A percentile compares a stretch with the other conserved stretches of the same genome.
Conservation (phyloP, 1,140 invertebrate genomes). For the Panagrolaimus sp. region DNA sequence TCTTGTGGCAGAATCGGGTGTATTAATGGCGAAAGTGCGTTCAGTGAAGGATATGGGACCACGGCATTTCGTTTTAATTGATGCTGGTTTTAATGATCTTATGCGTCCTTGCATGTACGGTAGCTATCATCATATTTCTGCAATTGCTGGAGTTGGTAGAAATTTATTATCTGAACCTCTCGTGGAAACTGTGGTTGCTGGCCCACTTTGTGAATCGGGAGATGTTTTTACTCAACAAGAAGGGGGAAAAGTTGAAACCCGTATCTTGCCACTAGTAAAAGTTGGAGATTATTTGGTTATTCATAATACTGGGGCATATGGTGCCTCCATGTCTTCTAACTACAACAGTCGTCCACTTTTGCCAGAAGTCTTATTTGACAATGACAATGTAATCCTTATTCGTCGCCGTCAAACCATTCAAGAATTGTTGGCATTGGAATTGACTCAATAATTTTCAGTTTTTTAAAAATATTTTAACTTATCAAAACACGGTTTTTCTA, state of each 20-base stretch:
- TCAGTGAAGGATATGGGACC: not conserved
- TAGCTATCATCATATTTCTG: not conserved
- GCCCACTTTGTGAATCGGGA: constrained; percentile 20
- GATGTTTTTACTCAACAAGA: constrained; percentile 17
- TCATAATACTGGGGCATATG: constrained; percentile 18
- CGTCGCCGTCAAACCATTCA: constrained; percentile 4
- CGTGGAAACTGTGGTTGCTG: not conserved
- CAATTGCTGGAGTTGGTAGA: not conserved
- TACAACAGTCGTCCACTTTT: constrained; percentile 21
- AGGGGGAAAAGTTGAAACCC: not conserved
- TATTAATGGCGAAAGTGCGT: constrained; percentile 14
- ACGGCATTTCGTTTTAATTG: constrained; percentile 15
- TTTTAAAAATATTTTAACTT: too few relatives aligned
- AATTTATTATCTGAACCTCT: too few relatives aligned
- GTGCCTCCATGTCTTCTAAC: constrained; percentile 11
- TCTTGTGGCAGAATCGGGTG: constrained; percentile 17
- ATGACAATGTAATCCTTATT: not conserved
- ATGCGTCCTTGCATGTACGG: constrained; percentile 21
- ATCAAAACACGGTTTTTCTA: too few relatives aligned
- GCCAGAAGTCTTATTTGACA: constrained; percentile 20
- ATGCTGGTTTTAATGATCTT: constrained; percentile 22
- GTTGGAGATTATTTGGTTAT: constrained; percentile 18
- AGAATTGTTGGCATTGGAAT: not conserved
- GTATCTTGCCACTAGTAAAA: not conserved
- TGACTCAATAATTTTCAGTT: not conserved